Evolutionary conservation across 2,113 vertebrate genomes (phyloP).

Genomic region (Vimba vimba): DNA sequence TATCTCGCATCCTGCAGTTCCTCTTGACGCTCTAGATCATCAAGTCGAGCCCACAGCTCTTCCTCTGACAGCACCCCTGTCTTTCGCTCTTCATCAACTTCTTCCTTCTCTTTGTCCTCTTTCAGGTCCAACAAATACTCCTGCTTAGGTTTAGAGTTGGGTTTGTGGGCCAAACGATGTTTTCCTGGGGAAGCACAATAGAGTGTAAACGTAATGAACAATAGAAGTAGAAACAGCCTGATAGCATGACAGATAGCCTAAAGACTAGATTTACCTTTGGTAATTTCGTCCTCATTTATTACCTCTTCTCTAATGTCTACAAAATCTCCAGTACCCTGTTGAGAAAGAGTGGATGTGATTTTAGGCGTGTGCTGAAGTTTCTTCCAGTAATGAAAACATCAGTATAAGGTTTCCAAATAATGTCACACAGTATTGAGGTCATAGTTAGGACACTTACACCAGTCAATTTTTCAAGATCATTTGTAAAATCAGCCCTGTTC

Average conservation of each 20-base stretch:
- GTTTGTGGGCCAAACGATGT: conserved; percentile 86
- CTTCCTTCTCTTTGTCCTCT: conserved; percentile 66
- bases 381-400: background rate
- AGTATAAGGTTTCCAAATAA: background rate
- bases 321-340: conserved; percentile 83
- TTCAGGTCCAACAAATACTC: conserved; percentile 72
- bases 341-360: conserved; percentile 24
- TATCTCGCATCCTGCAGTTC: conserved; percentile 83
- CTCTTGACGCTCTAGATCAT: conserved; percentile 90
- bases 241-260: background rate
- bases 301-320: conserved; percentile 91
- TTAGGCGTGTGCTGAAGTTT: background rate
- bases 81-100: conserved; percentile 56
- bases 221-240: background rate
- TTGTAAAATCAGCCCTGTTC: conserved; percentile 85
- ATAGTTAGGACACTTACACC: conserved; percentile 73
- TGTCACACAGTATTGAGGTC: background rate
- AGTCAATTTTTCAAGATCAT: conserved; percentile 84
- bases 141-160: conserved; percentile 89
- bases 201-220: conserved; percentile 26
- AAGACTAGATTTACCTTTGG: conserved; percentile 78
- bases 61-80: conserved; percentile 77
- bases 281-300: conserved; percentile 70
- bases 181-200: conserved; percentile 75
- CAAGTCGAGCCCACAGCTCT: conserved; percentile 89